Percentiles rank a stretch among this genome's conserved stretches.
Evolutionary conservation across 1,140 invertebrate species (phyloP).

Genomic region (Magallana gigas): DNA sequence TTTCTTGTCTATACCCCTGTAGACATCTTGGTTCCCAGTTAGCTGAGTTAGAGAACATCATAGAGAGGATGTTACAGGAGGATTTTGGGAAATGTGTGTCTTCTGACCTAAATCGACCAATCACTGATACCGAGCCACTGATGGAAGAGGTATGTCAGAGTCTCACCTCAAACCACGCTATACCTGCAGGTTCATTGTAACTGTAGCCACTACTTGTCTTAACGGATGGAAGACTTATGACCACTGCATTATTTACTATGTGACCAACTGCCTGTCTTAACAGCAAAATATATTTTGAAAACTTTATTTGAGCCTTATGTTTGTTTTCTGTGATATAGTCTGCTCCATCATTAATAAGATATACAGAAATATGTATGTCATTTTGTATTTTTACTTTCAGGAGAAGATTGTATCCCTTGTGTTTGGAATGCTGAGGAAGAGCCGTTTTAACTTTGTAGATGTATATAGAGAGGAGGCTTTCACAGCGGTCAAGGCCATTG

Average conservation of each 20-base stretch:
- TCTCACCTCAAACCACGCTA: not conserved
- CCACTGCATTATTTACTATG: no score
- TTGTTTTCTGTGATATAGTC: no score
- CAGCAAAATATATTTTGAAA: no score
- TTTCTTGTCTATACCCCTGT: not conserved
- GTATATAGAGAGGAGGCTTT: conserved; percentile 93
- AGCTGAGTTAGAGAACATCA: conserved; percentile 96
- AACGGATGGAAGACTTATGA: no score
- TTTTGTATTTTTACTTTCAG: conserved; percentile 77
- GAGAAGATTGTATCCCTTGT: conserved; percentile 93
- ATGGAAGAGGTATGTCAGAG: conserved; percentile 79
- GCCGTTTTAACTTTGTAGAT: conserved; percentile 93
- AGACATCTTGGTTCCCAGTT: conserved; percentile 96
- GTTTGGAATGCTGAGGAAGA: conserved; percentile 91
- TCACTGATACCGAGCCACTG: conserved; percentile 83
- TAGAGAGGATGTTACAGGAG: conserved; percentile 97
- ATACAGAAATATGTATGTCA: no score
- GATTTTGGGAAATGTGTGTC: conserved; percentile 96
- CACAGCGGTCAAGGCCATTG: conserved; percentile 91
- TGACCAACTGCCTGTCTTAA: no score
- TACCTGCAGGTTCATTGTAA: no score
- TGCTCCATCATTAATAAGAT: no score
- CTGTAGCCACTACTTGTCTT: no score
- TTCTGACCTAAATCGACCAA: conserved; percentile 92
- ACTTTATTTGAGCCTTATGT: no score